These are phyloP conservation scores for Entosphenus tridentatus DNA, from an alignment of 2,113 vertebrate genomes.

Conservation along the genomic window DNA sequence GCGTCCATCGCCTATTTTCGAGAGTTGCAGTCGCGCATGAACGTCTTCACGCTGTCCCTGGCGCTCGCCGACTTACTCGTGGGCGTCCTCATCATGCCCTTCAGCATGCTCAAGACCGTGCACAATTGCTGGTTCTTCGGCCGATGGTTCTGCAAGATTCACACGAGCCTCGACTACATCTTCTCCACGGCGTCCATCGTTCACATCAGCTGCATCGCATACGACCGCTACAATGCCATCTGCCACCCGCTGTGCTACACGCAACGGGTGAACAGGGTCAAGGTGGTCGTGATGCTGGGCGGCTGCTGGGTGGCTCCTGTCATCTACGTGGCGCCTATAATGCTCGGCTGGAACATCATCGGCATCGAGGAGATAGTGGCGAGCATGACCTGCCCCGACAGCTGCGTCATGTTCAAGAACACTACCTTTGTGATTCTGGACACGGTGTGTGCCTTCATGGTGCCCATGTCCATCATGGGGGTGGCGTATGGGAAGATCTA, in stretches of 20 bases:
- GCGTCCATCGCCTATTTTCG: conserved; percentile 34
- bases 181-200: conserved; percentile 36
- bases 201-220: conserved; percentile 40
- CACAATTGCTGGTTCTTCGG: conserved; percentile 38
- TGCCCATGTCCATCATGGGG: conserved; percentile 31
- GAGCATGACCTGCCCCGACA: not conserved
- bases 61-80: conserved; percentile 38
- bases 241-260: conserved; percentile 40
- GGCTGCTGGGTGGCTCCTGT: conserved; percentile 40
- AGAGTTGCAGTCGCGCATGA: conserved; percentile 30
- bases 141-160: conserved; percentile 31
- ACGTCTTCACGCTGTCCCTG: conserved; percentile 33
- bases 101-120: conserved; percentile 34
- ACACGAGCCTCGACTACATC: conserved; percentile 34
- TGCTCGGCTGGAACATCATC: conserved; percentile 41
- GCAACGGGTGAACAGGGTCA: conserved; percentile 34
- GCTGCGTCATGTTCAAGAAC: too few relatives aligned
- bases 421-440: not conserved
- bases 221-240: conserved; percentile 34
- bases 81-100: conserved; percentile 37
- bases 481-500: conserved; percentile 40
- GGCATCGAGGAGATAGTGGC: conserved; percentile 26
- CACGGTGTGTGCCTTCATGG: conserved; percentile 23
- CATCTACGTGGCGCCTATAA: conserved; percentile 42
- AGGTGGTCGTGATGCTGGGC: conserved; percentile 31